Evolutionary conservation across 2,113 vertebrate genomes (phyloP), one percentile per base, ranked within the genome.

Genomic region (Perognathus longimembris): DNA sequence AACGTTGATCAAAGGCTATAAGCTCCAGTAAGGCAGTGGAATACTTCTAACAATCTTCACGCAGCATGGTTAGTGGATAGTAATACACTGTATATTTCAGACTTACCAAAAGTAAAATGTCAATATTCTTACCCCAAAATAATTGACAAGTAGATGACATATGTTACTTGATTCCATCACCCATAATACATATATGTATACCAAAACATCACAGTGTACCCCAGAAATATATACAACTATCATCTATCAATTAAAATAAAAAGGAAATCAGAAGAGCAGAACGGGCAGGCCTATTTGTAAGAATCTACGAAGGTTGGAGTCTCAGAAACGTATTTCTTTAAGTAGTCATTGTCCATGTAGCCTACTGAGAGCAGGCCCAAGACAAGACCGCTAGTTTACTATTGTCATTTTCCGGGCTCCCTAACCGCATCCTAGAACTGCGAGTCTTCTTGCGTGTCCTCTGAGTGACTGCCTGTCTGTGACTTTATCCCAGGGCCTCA

Each of bases 311-410:
- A 81, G 8, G 9, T 0, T 0, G 17, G 45, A 32, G 17, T 40
- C 0, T 45, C 1, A n/a, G 66, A 45, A 66, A 45, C 2, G 1
- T 0, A 45, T 17, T 42, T 6, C 26, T 36, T 26, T 11, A 4
- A 36, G 42, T 9, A 22, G 26, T 6, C 69, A 76, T 18, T 61
- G 42, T 34, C 54, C 64, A 40, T 6, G 70, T 7, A 12, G 8
- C 8, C 3, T 45, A 54, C 64, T 50, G 57, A 24, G 34, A 21
- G 42, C 1, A 22, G 4, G 6, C 1, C 20, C 11, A 0, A 18
- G 32, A 3, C 5, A 82, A 67, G 34, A 30, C 14, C 20, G 70
- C 36, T 36, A 20, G 54, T 28, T 10, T 30, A 17, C 28, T 57
- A 30, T 1, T 11, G 15, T 42, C 38, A 28, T 22, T 45, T 45